Percentiles rank a stretch among this genome's conserved stretches.
phyloP scores from a whole-genome alignment of 2,888 invertebrate species.

The Bombylius major region DNA sequence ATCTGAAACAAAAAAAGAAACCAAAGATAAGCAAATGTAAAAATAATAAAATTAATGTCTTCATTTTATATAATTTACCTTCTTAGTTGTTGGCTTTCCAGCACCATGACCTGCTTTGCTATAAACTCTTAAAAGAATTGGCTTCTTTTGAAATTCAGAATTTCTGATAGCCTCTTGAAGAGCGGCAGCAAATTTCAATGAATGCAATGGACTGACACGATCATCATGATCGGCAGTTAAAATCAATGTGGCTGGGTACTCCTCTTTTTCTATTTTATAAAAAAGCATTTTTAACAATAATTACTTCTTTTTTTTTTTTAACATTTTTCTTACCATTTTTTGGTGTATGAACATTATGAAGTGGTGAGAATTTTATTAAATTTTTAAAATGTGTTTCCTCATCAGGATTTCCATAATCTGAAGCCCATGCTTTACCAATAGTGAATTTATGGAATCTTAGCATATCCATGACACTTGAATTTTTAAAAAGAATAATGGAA shows the following conservation, averaged over 20 bases:
- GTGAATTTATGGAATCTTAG: constrained; percentile 95
- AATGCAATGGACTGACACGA: constrained; percentile 94
- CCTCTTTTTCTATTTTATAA: constrained; percentile 30
- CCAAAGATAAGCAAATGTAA: neutral
- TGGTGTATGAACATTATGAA: constrained; percentile 77
- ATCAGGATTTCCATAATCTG: constrained; percentile 90
- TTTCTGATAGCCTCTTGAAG: constrained; percentile 63
- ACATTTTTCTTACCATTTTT: constrained; percentile 31
- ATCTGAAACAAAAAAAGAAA: constrained; percentile 50
- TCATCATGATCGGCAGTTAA: constrained; percentile 98
- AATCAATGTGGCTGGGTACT: constrained; percentile 86
- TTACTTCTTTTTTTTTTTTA: neutral
- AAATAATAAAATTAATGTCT: neutral
- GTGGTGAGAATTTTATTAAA: constrained; percentile 76
- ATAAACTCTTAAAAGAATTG: constrained; percentile 80
- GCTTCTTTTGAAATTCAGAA: constrained; percentile 58
- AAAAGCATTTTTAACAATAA: too few relatives aligned
- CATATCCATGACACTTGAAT: constrained; percentile 87
- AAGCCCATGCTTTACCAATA: constrained; percentile 91
- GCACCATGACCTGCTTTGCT: constrained; percentile 95
- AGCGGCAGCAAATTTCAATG: constrained; percentile 85
- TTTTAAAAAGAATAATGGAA: neutral
- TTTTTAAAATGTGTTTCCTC: constrained; percentile 75
- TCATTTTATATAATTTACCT: constrained; percentile 41
- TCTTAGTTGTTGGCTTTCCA: constrained; percentile 91